These are phyloP conservation scores for Dicyrtomina minuta DNA, from an alignment of 2,888 invertebrate genomes.

Conservation along the genomic window DNA sequence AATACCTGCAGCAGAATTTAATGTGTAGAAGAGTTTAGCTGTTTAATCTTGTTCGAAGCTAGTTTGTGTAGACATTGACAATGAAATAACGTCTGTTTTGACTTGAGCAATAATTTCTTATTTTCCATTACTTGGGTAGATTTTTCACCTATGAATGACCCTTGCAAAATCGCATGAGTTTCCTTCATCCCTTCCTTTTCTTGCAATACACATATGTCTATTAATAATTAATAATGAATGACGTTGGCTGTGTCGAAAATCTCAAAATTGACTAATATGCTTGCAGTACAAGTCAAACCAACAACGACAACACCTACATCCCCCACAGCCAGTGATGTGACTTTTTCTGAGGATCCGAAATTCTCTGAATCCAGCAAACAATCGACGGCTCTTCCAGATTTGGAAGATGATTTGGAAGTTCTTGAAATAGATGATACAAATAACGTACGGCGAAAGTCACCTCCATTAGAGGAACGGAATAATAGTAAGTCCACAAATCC, in stretches of 20 bases:
- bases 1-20: no score
- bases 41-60: no score
- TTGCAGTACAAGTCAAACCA: constrained; percentile 35
- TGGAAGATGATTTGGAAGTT: constrained; percentile 53
- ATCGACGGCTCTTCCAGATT: constrained; percentile 36
- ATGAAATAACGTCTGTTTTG: no score
- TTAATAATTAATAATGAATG: background rate
- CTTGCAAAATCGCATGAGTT: no score
- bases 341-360: constrained; percentile 26
- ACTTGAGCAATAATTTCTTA: no score
- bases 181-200: no score
- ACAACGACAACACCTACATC: constrained; percentile 32
- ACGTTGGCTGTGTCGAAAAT: background rate
- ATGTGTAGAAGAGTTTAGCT: no score
- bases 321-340: constrained; percentile 24
- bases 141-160: no score
- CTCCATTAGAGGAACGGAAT: constrained; percentile 39
- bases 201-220: background rate
- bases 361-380: constrained; percentile 11
- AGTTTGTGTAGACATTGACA: no score
- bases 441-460: constrained; percentile 27
- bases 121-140: no score
- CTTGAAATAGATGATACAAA: constrained; percentile 51
- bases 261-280: background rate
- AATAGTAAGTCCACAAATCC: constrained; percentile 40